phyloP scores from a whole-genome alignment of 2,888 invertebrate species.

The Apodemia duryi region DNA sequence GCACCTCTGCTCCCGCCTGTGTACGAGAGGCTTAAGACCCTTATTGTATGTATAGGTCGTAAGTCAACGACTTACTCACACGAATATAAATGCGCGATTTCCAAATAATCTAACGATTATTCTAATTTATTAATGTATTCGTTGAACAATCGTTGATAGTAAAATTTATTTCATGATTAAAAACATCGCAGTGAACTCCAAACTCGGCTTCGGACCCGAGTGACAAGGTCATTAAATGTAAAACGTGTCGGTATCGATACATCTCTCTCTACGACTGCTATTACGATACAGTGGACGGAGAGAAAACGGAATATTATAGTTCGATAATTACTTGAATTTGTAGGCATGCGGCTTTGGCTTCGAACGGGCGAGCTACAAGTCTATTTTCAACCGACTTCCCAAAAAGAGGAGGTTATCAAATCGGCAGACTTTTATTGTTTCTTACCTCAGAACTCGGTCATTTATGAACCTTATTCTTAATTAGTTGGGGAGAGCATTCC shows the following conservation, averaged over 20 bases:
- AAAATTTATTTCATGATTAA: slow-evolving; percentile 13
- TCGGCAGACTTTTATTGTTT: too few species aligned
- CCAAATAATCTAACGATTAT: slow-evolving; percentile 15
- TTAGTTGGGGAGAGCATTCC: too few species aligned
- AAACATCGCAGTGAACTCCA: neutral
- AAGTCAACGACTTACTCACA: slow-evolving; percentile 1
- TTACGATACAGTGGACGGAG: neutral
- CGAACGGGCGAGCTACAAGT: too few species aligned
- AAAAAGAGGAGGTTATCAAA: too few species aligned
- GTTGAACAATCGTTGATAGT: slow-evolving; percentile 10
- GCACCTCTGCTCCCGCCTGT: neutral
- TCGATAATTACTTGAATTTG: too few species aligned
- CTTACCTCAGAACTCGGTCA: too few species aligned
- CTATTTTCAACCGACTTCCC: too few species aligned
- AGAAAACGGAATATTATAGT: neutral
- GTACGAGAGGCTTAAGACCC: slow-evolving; percentile 3
- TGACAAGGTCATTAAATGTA: neutral
- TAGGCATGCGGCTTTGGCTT: too few species aligned
- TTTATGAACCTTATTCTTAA: too few species aligned
- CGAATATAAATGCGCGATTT: slow-evolving; percentile 14
- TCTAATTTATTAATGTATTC: slow-evolving; percentile 15
- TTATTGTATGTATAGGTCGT: slow-evolving; percentile 13
- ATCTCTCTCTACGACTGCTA: neutral
- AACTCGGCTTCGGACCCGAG: neutral
- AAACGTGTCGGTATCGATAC: neutral